Base-by-base conservation (phyloP, 2,113 vertebrate genomes). In the Oxygymnocypris stewartii region DNA sequence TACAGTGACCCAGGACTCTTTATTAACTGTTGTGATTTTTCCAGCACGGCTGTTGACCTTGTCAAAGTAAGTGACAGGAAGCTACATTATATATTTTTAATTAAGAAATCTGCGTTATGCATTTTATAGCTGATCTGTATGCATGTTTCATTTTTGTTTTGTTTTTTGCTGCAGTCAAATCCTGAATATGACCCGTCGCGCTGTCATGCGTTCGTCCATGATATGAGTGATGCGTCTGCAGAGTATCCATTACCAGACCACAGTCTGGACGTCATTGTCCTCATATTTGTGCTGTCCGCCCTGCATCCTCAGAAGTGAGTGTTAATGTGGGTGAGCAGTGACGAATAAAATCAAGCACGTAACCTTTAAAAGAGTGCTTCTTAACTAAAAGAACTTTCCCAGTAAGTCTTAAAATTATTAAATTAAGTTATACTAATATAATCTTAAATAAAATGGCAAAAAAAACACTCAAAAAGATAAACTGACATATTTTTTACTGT, bases 11-110 rank as follows among this genome's bases (percentile, higher is more conserved):
- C 97, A 0, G 95, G 96, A 42, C 95, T 99, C 31, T 99, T 99
- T 92, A 95, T 99, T 63, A 99, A 98, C 91, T 97, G 97, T 90
- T 99, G 98, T 91, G 97, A 99, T 89, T 99, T 99, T 94, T 98
- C 98, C 88, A 94, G 93, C 74, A 94, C 95, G 2, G 98, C 98
- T 59, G 93, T 99, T 88, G 96, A 98, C 81, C 94, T 99, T 28
- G 96, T 99, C 73, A 96, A 96, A 96, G 98, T 99, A 91, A 95
- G 94, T 49, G 2, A 40, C 47, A 0, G 49, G 20, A 40, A 28
- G 44, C 44, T 42, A n/a, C 31, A 23, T 40, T 4, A 12, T 42
- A 9, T 73, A 11, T 73, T 6, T 71, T 49, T 25, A 31, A 67
- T 25, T 51, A 35, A 18, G 2, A 59, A 84, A 6, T 59, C n/a